A percentile compares a stretch with the other conserved stretches of the same genome.
Evolutionary conservation across 2,797 vertebrate species (phyloP).

Genomic region (Paedocypris micromegethes): DNA sequence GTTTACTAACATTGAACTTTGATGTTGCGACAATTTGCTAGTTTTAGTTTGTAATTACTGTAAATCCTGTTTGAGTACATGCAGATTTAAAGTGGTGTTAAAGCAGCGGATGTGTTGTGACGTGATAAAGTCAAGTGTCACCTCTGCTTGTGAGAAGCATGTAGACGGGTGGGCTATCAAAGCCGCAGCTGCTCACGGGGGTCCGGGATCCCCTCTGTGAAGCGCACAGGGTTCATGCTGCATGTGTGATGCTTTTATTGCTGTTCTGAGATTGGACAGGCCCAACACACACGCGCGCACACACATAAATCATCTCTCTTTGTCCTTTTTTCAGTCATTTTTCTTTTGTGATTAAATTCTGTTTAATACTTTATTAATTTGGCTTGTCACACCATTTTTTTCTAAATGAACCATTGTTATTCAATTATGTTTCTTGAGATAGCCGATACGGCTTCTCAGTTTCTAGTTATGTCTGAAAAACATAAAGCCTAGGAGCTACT

Average conservation of each 20-base stretch:
- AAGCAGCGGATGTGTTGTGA: slow-evolving; percentile 2
- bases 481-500: too few relatives aligned
- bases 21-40: too few relatives aligned
- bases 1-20: too few relatives aligned
- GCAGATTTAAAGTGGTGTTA: background rate
- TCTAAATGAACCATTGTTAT: too few relatives aligned
- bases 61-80: background rate
- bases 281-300: background rate
- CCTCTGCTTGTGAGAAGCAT: slow-evolving; percentile 23
- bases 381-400: too few relatives aligned
- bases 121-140: slow-evolving; percentile 17
- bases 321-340: background rate
- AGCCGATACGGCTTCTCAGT: too few relatives aligned
- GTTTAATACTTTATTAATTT: slow-evolving; percentile 4
- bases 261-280: background rate
- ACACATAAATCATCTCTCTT: background rate
- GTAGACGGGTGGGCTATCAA: slow-evolving; percentile 11
- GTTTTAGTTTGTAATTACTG: too few relatives aligned
- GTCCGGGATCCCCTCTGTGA: slow-evolving; percentile 2
- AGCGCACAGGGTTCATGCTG: slow-evolving; percentile 34
- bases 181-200: slow-evolving; percentile 6
- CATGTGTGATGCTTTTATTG: slow-evolving; percentile 15
- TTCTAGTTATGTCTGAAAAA: too few relatives aligned
- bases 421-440: too few relatives aligned
- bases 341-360: background rate